Evolutionary conservation across 2,797 vertebrate genomes (phyloP).

Genomic region (Sebastes kiyomatsui): DNA sequence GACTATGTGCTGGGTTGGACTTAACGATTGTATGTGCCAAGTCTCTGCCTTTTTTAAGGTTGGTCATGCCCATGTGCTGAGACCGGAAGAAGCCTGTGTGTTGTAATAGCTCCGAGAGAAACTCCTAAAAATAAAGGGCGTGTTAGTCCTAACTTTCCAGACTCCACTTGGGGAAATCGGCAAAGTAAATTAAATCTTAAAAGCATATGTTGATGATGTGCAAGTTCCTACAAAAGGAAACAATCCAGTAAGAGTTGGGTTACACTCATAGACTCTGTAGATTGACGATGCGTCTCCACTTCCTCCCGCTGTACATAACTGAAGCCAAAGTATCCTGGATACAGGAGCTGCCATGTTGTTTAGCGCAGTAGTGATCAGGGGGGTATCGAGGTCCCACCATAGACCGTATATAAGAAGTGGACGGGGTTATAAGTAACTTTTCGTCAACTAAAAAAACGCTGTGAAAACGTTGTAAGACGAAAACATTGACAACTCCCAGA

Average conservation of each 20-base stretch:
- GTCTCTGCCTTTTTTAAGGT: conserved; percentile 20
- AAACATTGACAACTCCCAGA: too few species aligned
- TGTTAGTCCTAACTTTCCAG: neutral
- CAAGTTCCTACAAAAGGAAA: neutral
- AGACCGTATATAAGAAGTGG: too few species aligned
- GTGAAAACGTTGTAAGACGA: too few species aligned
- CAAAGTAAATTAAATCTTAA: neutral
- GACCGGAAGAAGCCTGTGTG: conserved; percentile 1
- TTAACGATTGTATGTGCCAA: neutral
- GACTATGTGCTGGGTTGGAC: conserved; percentile 8
- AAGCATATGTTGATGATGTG: neutral
- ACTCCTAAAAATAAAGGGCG: neutral
- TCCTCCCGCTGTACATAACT: neutral
- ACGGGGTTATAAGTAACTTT: too few species aligned
- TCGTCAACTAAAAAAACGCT: too few species aligned
- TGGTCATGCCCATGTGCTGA: neutral
- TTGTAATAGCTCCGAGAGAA: neutral
- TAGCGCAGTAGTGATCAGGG: neutral
- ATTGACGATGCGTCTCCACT: neutral
- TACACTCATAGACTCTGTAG: neutral
- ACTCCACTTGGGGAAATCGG: neutral
- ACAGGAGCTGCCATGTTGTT: neutral
- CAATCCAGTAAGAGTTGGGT: neutral
- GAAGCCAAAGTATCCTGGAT: neutral
- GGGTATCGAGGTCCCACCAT: neutral